These are phyloP conservation scores for Brachionus rubens DNA, from an alignment of 1,140 invertebrate species.

Conservation along the genomic window DNA sequence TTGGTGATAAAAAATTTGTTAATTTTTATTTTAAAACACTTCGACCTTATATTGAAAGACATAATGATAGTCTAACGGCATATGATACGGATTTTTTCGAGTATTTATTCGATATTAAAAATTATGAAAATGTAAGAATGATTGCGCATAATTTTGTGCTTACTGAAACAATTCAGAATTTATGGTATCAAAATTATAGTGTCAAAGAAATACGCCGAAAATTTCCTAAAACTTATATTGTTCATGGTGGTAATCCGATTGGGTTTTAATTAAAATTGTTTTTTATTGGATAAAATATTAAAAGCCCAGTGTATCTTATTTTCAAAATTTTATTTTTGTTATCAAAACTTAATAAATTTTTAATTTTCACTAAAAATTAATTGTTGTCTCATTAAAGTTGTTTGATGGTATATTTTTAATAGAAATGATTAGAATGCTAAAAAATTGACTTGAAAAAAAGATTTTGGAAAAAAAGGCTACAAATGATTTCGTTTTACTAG, in stretches of 20 bases:
- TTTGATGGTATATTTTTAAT: too few species aligned
- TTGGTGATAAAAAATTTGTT: slow-evolving; percentile 19
- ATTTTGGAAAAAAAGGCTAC: too few species aligned
- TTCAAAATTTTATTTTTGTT: too few species aligned
- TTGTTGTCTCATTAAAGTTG: too few species aligned
- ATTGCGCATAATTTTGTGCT: slow-evolving; percentile 27
- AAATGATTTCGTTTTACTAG: too few species aligned
- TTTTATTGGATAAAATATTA: too few species aligned
- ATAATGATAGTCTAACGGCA: slow-evolving; percentile 13
- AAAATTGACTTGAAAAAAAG: too few species aligned
- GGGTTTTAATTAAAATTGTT: slow-evolving; percentile 28
- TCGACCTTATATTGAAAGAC: slow-evolving; percentile 19
- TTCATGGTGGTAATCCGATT: slow-evolving; percentile 30
- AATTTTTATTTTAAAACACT: slow-evolving; percentile 37
- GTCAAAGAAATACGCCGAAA: not conserved
- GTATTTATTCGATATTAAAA: slow-evolving; percentile 19
- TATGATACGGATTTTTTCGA: slow-evolving; percentile 38
- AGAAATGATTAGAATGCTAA: too few species aligned
- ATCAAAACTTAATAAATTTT: too few species aligned
- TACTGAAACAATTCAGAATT: slow-evolving; percentile 27
- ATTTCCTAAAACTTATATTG: slow-evolving; percentile 15
- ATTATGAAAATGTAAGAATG: not conserved
- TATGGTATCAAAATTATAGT: slow-evolving; percentile 23
- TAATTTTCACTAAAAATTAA: too few species aligned
- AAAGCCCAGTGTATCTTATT: too few species aligned